phyloP scores from a whole-genome alignment of 2,888 invertebrate species.

The Drosophila subsilvestris region DNA sequence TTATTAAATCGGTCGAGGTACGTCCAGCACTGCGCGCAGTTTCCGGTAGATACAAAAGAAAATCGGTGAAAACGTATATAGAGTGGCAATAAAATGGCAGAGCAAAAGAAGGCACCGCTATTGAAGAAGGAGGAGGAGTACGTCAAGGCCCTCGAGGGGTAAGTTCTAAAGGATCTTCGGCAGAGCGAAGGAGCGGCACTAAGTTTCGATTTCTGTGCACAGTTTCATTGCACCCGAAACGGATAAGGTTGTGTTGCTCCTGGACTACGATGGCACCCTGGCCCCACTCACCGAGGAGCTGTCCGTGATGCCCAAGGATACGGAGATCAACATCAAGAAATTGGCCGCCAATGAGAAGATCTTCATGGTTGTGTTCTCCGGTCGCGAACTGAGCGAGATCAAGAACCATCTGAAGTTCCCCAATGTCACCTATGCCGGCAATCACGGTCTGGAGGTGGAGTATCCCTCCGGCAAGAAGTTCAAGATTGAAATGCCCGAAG shows the following conservation, averaged over 20 bases:
- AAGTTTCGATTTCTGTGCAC: not conserved
- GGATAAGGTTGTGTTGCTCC: conserved; percentile 88
- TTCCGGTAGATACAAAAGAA: conserved; percentile 65
- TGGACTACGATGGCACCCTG: conserved; percentile 91
- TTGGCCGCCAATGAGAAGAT: conserved; percentile 89
- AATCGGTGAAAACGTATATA: conserved; percentile 17
- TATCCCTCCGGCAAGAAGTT: conserved; percentile 91
- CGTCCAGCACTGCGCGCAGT: conserved; percentile 79
- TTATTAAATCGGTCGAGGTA: conserved; percentile 80
- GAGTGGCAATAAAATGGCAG: conserved; percentile 77
- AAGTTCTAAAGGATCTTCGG: conserved; percentile 36
- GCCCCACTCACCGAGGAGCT: conserved; percentile 89
- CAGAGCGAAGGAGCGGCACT: conserved; percentile 3
- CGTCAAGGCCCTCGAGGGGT: conserved; percentile 83
- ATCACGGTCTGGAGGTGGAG: conserved; percentile 90
- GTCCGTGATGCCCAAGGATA: conserved; percentile 88
- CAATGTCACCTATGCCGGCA: conserved; percentile 90
- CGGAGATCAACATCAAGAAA: conserved; percentile 88
- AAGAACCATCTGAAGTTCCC: conserved; percentile 87
- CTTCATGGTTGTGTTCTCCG: conserved; percentile 90
- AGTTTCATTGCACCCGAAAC: conserved; percentile 86
- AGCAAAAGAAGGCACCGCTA: conserved; percentile 84
- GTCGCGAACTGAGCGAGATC: conserved; percentile 89
- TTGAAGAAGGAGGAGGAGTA: conserved; percentile 83
- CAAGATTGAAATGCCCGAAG: conserved; percentile 90